Evolutionary conservation across 64 coral and sea anemone genomes (phyloP).

Genomic region (Trachythela sp.): DNA sequence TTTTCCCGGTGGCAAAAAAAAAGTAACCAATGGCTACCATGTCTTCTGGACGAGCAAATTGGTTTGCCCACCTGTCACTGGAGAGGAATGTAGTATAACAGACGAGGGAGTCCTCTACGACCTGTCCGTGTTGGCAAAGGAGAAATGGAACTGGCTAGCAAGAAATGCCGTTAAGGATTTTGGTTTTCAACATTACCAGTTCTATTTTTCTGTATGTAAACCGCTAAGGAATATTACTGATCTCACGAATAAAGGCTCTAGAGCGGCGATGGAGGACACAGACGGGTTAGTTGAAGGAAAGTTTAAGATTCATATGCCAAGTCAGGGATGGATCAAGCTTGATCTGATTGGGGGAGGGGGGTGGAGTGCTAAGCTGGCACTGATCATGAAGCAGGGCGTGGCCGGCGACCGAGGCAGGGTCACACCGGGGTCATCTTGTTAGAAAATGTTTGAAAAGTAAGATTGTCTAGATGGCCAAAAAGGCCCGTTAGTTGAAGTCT

Average conservation of each 20-base stretch:
- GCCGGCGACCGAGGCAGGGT: no score
- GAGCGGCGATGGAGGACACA: neutral
- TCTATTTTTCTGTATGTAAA: constrained; percentile 14
- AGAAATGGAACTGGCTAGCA: neutral
- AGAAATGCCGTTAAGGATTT: neutral
- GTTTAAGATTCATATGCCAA: neutral
- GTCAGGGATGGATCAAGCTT: neutral
- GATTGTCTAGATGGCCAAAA: no score
- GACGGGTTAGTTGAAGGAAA: neutral
- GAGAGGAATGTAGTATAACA: neutral
- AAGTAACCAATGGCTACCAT: neutral
- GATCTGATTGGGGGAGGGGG: neutral
- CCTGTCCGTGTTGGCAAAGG: neutral
- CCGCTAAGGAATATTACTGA: neutral
- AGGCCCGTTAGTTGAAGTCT: no score
- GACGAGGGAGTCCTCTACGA: neutral
- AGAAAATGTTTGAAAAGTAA: no score
- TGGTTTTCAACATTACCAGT: neutral
- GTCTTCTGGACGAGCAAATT: neutral
- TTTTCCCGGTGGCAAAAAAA: neutral
- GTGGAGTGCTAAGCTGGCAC: no score
- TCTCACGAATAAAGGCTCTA: neutral
- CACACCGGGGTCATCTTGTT: no score
- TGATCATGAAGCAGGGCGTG: no score
- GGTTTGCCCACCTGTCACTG: neutral